Evolutionary conservation across 2,113 vertebrate species (phyloP).

Genomic region (Dipodomys stephensi): DNA sequence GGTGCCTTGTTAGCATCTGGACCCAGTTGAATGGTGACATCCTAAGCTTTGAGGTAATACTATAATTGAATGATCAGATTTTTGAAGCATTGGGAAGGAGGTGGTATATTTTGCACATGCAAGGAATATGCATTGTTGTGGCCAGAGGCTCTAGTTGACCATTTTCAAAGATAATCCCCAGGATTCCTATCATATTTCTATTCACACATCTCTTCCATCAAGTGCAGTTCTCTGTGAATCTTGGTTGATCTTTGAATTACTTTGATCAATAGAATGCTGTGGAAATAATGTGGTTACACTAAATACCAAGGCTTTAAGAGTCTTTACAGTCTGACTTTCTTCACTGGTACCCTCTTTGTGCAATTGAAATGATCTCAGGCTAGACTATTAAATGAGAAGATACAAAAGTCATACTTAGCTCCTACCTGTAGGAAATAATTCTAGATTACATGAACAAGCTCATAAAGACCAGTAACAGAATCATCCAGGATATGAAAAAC

Average conservation of each 20-base stretch:
- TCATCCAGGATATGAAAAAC: neutral
- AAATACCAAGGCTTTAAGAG: neutral
- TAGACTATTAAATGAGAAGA: neutral
- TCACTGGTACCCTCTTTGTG: neutral
- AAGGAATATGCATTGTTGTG: neutral
- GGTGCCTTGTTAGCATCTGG: neutral
- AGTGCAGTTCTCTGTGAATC: neutral
- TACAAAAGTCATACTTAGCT: rapidly evolving
- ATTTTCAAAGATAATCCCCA: neutral
- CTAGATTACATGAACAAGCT: neutral
- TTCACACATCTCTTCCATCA: neutral
- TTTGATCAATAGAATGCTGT: neutral
- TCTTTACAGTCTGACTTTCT: neutral
- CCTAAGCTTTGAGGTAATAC: neutral
- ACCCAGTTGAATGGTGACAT: neutral
- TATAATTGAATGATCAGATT: constrained; percentile 14
- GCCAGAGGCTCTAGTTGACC: neutral
- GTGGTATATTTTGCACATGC: neutral
- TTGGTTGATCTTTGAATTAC: neutral
- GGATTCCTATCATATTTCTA: neutral
- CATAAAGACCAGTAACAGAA: neutral
- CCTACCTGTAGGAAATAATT: neutral
- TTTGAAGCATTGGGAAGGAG: neutral
- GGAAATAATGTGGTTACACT: neutral
- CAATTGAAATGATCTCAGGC: neutral